Percentiles rank a stretch among this genome's conserved stretches.
These are phyloP conservation scores for Psittacula echo DNA, from an alignment of 2,797 vertebrate species.

Conservation along the genomic window DNA sequence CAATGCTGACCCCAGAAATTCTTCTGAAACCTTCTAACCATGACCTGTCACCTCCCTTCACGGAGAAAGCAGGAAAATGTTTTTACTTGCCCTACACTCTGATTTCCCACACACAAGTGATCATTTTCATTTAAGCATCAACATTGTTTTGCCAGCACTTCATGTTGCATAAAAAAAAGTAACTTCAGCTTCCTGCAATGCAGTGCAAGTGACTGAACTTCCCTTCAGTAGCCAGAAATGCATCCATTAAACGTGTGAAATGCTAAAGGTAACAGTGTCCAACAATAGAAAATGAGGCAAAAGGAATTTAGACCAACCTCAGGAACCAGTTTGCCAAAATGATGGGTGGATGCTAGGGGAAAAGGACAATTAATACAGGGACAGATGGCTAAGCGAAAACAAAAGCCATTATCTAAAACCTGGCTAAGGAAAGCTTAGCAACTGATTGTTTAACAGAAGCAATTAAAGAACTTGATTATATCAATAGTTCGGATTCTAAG, in stretches of 20 bases:
- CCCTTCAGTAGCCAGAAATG: conserved; percentile 32
- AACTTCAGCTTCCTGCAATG: conserved; percentile 1
- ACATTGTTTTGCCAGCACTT: background rate
- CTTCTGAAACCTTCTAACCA: background rate
- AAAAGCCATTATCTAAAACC: conserved; percentile 67
- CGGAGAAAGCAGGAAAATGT: background rate
- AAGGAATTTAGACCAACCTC: conserved; percentile 43
- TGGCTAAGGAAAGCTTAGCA: conserved; percentile 56
- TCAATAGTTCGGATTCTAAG: conserved; percentile 20
- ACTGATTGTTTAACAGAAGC: conserved; percentile 48
- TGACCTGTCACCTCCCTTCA: background rate
- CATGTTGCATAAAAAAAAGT: background rate
- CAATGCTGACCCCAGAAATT: rapidly evolving
- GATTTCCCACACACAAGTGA: background rate
- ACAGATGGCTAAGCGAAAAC: conserved; percentile 72
- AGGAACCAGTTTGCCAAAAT: conserved; percentile 58
- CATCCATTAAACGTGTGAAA: conserved; percentile 64
- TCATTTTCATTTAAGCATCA: background rate
- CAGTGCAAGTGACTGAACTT: background rate
- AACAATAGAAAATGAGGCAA: conserved; percentile 43
- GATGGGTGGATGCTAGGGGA: conserved; percentile 45
- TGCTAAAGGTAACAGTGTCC: conserved; percentile 27
- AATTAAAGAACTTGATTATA: conserved; percentile 20
- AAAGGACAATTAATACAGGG: conserved; percentile 70
- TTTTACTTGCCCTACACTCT: background rate